A percentile compares a stretch with the other conserved stretches of the same genome.
phyloP scores from a whole-genome alignment of 2,797 vertebrate species.

The Pteronotus mesoamericanus region DNA sequence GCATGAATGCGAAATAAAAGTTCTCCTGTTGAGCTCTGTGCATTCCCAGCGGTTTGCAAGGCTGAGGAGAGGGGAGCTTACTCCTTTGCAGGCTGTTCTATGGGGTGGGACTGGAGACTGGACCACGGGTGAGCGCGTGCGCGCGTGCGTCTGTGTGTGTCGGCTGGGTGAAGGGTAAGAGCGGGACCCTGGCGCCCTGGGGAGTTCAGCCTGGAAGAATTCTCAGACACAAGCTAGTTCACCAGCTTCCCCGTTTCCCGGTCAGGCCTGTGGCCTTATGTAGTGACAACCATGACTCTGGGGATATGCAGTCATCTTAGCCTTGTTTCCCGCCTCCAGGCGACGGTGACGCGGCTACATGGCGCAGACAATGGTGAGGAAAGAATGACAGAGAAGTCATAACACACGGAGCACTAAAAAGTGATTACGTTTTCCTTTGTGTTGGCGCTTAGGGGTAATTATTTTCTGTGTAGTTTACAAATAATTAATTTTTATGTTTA shows the following conservation, averaged over 20 bases:
- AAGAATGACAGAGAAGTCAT: background rate
- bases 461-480: background rate
- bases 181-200: background rate
- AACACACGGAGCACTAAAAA: fast-evolving
- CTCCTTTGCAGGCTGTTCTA: background rate
- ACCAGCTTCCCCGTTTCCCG: background rate
- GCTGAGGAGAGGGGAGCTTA: background rate
- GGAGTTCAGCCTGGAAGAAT: background rate
- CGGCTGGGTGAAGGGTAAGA: background rate
- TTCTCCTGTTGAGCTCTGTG: background rate
- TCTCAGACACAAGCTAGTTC: background rate
- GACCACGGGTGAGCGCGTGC: no score
- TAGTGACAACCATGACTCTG: fast-evolving
- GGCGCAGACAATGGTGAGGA: fast-evolving
- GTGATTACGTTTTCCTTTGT: background rate
- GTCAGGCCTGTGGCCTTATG: no score
- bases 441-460: background rate
- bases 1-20: background rate
- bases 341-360: fast-evolving
- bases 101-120: background rate
- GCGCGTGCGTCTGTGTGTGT: no score
- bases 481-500: background rate
- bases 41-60: background rate
- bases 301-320: background rate
- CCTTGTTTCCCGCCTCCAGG: no score